Evolutionary conservation across 2,888 invertebrate genomes (phyloP), one percentile per base, ranked within the genome.

Genomic region (Cerastoderma edule): DNA sequence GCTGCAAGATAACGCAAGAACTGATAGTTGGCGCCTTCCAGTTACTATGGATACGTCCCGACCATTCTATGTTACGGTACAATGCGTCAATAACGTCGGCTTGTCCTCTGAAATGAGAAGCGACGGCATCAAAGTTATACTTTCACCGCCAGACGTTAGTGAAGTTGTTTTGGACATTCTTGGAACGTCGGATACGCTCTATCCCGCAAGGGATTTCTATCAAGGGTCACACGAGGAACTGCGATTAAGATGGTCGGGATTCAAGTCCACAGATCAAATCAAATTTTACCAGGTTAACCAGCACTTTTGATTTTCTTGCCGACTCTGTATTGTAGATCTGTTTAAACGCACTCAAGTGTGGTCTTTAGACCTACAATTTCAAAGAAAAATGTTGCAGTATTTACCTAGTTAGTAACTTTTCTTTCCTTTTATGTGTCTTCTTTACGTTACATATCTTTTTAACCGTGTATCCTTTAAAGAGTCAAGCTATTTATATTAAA

Each of bases 241-340:
- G 1, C 65, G 72, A 39, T 13, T 80, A 19, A 67, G 50, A 22
- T 80, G 76, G 80, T 69, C 77, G 2, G 80, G 80, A 2, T 77
- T 77, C 48, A 32, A n/a, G 50, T 69, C 71, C 35, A 22, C 44
- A 1, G 60, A 68, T 2, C 27, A 27, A 22, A 44, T 56, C 6
- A 22, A 60, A 35, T 60, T 22, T n/a, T 68, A 57, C 24, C 28
- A 63, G 50, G 46, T 69, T 60, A 30, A n/a, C n/a, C n/a, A n/a
- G n/a, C n/a, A n/a, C n/a, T 2, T 48, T 24, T 53, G 19, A 30
- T 5, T 30, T 28, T 57, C 19, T 19, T 30, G 19, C 4, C 13
- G 16, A 44, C 8, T 19, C 24, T 27, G 24, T 28, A 10, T 13
- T 50, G 10, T 50, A 10, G 10, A n/a, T 6, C 22, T n/a, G 13